These are phyloP conservation scores for Heliornis fulica DNA, from an alignment of 2,113 vertebrate genomes.

Conservation along the genomic window DNA sequence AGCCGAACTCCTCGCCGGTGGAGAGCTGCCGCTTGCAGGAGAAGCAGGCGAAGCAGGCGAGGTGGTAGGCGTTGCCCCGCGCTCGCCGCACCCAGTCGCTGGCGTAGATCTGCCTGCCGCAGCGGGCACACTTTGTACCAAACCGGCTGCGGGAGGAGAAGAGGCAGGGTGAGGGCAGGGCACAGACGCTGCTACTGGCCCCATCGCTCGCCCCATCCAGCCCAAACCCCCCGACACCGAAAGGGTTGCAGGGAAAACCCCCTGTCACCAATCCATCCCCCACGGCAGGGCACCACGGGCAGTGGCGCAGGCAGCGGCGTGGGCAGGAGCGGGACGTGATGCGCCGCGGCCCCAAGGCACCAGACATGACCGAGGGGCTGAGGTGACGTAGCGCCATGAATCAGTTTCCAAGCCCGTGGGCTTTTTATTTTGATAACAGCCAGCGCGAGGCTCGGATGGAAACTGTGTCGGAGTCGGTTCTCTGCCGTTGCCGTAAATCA, in stretches of 20 bases:
- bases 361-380: background rate
- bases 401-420: slow-evolving; percentile 3
- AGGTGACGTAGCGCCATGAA: background rate
- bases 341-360: fast-evolving
- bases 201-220: fast-evolving
- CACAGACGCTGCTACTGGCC: fast-evolving
- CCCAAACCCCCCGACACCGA: background rate
- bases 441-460: background rate
- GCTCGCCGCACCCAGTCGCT: slow-evolving; percentile 97
- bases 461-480: slow-evolving; percentile 26
- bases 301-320: fast-evolving
- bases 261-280: fast-evolving
- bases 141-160: slow-evolving; percentile 86
- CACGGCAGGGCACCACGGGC: fast-evolving
- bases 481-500: slow-evolving; percentile 35
- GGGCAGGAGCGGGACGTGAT: background rate
- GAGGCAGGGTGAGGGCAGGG: background rate
- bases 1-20: slow-evolving; percentile 94
- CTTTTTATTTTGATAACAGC: slow-evolving; percentile 43
- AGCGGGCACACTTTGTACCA: slow-evolving; percentile 96
- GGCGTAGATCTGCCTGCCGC: slow-evolving; percentile 95
- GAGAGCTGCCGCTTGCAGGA: slow-evolving; percentile 97
- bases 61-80: slow-evolving; percentile 92
- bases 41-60: slow-evolving; percentile 97
- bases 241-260: fast-evolving